A percentile compares a stretch with the other conserved stretches of the same genome.
phyloP scores from a whole-genome alignment of 2,888 invertebrate genomes.

The Anthophora plumipes region DNA sequence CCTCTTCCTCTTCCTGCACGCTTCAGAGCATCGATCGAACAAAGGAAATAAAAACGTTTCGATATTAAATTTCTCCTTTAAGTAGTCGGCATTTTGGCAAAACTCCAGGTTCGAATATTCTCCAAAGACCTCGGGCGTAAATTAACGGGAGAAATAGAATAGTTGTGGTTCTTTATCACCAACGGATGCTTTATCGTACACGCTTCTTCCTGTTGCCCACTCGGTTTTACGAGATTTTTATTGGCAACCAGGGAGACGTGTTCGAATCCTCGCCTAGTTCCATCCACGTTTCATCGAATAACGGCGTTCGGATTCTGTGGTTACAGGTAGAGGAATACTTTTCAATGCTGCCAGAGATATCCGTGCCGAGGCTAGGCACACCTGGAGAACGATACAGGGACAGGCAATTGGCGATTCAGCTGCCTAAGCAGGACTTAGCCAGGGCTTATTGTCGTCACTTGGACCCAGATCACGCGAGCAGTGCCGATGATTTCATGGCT shows the following conservation, averaged over 20 bases:
- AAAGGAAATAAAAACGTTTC: no score
- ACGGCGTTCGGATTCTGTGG: neutral
- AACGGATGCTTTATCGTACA: slow-evolving; percentile 56
- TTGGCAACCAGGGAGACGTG: neutral
- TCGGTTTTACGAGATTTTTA: slow-evolving; percentile 58
- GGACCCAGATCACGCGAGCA: slow-evolving; percentile 90
- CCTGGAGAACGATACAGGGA: slow-evolving; percentile 93
- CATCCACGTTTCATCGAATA: neutral
- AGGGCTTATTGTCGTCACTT: slow-evolving; percentile 95
- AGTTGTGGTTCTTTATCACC: slow-evolving; percentile 64
- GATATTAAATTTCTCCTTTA: no score
- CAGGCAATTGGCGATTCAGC: slow-evolving; percentile 93
- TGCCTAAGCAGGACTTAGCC: slow-evolving; percentile 97
- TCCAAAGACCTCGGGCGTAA: slow-evolving; percentile 74
- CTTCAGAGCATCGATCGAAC: no score
- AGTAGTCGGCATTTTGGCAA: slow-evolving; percentile 73
- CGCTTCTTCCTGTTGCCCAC: slow-evolving; percentile 27
- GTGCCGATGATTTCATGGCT: slow-evolving; percentile 97
- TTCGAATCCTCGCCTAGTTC: neutral
- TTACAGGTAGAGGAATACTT: slow-evolving; percentile 96
- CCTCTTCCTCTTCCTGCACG: no score
- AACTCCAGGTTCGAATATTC: slow-evolving; percentile 78
- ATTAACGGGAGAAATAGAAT: slow-evolving; percentile 37
- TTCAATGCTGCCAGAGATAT: slow-evolving; percentile 90
- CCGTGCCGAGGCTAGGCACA: slow-evolving; percentile 90